phyloP scores from a whole-genome alignment of 2,888 invertebrate species.

The Acholoe squamosa region DNA sequence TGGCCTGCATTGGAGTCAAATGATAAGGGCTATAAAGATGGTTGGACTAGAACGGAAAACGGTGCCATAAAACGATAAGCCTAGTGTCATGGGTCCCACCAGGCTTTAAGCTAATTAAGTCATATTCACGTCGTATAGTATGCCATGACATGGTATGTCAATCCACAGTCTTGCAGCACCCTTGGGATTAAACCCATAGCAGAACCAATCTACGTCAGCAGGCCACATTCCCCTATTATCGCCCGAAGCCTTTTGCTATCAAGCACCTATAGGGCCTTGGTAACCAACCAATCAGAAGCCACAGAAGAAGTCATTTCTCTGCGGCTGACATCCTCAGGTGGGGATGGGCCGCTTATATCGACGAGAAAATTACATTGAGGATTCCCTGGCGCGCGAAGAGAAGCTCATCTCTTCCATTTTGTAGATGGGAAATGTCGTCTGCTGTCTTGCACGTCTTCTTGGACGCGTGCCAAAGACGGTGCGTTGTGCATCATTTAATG shows the following conservation, averaged over 20 bases:
- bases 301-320: constrained; percentile 16
- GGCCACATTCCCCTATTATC: background rate
- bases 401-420: background rate
- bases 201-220: background rate
- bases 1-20: too few relatives aligned
- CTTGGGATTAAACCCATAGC: background rate
- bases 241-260: background rate
- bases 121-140: too few relatives aligned
- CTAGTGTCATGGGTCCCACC: too few relatives aligned
- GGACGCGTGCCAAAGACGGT: background rate
- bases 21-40: too few relatives aligned
- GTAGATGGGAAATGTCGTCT: background rate
- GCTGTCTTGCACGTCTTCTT: background rate
- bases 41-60: too few relatives aligned
- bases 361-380: background rate
- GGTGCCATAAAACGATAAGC: too few relatives aligned
- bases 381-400: background rate
- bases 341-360: constrained; percentile 7
- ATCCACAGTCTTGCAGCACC: background rate
- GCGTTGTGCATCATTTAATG: background rate
- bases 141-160: too few relatives aligned
- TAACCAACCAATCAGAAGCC: constrained; percentile 20
- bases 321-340: background rate
- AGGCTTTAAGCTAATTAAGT: too few relatives aligned
- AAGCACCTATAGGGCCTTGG: background rate